Evolutionary conservation across 1,140 invertebrate species (phyloP), one percentile per base, ranked within the genome.

Genomic region (Pemphigus obesinymphae): DNA sequence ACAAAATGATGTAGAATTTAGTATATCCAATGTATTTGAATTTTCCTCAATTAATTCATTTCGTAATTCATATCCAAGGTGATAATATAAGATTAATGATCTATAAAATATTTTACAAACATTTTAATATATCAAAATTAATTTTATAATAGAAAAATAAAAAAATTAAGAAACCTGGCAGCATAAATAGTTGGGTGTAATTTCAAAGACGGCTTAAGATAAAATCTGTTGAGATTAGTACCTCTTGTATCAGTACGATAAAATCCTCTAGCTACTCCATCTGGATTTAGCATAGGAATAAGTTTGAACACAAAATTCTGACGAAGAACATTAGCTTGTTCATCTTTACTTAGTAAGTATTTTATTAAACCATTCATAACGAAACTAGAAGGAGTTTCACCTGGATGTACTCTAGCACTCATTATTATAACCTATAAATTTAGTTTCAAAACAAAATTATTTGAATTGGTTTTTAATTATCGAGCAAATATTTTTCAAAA

Each of bases 311-410:
- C 94, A 86, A 94, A 95, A 55, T 91, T 86, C 84, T 93, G 91
- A 55, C 96, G 89, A 17, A 97, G 87, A 84, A 89, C 88, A 80
- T 91, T 87, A 17, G 92, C 95, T 40, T 95, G 91, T 85, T 86
- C 90, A 86, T 96, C 94, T 40, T 91, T 89, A 82, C 91, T 90
- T 7, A 97, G 85, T 72, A 94, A 86, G 53, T 95, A 92, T 85
- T 95, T 93, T 15, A 97, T 88, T 83, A 97, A 92, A 23, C 97
- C 96, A 87, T 97, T 96, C 88, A 98, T 92, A 20, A 98, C 95
- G 89, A 97, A 97, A 86, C 93, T 96, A 8, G 95, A 94, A 78
- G 97, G 96, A 26, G 95, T 96, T 89, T 98, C 96, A 20, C 96
- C 96, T 31, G 93, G 96, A 89, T 98, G 96, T 68, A 98, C 96